These are phyloP conservation scores for Orchestes rusci DNA, from an alignment of 2,888 invertebrate genomes.

Conservation along the genomic window DNA sequence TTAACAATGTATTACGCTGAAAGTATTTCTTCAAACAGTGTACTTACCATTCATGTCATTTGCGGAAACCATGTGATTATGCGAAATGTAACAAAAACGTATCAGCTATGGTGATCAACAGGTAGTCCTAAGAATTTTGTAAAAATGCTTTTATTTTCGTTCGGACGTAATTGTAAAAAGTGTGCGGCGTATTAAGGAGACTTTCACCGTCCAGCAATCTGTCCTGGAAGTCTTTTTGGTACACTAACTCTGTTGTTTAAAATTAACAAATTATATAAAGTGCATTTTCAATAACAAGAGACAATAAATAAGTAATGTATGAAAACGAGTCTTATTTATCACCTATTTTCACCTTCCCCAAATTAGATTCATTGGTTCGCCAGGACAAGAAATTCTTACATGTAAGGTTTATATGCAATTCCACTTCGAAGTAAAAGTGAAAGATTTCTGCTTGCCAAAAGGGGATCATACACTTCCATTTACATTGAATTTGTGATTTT, in stretches of 20 bases:
- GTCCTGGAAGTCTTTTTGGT: constrained; percentile 12
- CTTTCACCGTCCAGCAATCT: constrained; percentile 4
- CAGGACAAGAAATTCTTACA: too few relatives aligned
- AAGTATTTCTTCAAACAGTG: constrained; percentile 14
- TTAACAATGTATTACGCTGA: constrained; percentile 31
- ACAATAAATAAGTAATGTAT: constrained; percentile 44
- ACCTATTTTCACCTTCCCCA: too few relatives aligned
- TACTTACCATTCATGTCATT: not conserved
- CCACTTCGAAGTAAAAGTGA: too few relatives aligned
- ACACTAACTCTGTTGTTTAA: constrained; percentile 23
- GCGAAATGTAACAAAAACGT: constrained; percentile 44
- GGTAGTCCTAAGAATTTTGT: constrained; percentile 32
- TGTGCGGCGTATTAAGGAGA: constrained; percentile 10
- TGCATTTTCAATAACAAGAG: constrained; percentile 47
- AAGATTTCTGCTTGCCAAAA: too few relatives aligned
- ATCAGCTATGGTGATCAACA: constrained; percentile 46
- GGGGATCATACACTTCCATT: too few relatives aligned
- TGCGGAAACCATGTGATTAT: constrained; percentile 39
- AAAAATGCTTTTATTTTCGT: constrained; percentile 21
- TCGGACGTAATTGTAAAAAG: constrained; percentile 7
- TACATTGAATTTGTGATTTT: too few relatives aligned
- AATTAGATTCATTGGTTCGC: too few relatives aligned
- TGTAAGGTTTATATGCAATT: too few relatives aligned
- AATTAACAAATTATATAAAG: constrained; percentile 40
- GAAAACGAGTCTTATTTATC: constrained; percentile 21